Percentiles rank a stretch among this genome's conserved stretches.
These are phyloP conservation scores for Aplocera efformata DNA, from an alignment of 2,888 invertebrate species.

Conservation along the genomic window DNA sequence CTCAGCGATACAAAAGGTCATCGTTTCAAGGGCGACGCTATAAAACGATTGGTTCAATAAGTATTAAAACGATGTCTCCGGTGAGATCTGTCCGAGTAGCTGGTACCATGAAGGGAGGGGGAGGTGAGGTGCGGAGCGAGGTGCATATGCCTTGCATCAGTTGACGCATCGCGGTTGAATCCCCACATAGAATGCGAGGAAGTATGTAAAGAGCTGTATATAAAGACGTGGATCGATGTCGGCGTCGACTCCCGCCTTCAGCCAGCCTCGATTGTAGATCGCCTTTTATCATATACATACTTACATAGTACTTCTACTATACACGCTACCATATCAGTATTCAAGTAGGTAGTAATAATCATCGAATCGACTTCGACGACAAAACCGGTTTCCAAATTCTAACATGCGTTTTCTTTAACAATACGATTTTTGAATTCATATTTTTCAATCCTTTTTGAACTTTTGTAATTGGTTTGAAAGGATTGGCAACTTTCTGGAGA, in stretches of 20 bases:
- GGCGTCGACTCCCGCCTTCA: constrained; percentile 55
- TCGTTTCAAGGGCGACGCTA: constrained; percentile 51
- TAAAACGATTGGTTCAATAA: constrained; percentile 48
- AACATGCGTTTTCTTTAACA: background rate
- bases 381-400: constrained; percentile 7
- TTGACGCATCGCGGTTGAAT: constrained; percentile 77
- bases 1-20: constrained; percentile 41
- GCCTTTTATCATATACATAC: constrained; percentile 9
- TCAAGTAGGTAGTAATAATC: background rate
- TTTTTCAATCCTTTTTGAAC: background rate
- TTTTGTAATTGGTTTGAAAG: constrained; percentile 9
- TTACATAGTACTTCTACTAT: too few species aligned
- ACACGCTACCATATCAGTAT: constrained; percentile 2
- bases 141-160: constrained; percentile 68
- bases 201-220: constrained; percentile 69
- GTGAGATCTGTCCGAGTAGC: constrained; percentile 39
- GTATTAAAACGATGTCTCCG: constrained; percentile 37
- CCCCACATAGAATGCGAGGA: constrained; percentile 72
- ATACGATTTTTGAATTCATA: background rate
- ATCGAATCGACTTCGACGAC: constrained; percentile 3
- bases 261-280: constrained; percentile 29
- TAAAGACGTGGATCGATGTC: constrained; percentile 75
- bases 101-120: constrained; percentile 32
- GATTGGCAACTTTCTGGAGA: constrained; percentile 27
- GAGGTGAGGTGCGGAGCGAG: constrained; percentile 41